Evolutionary conservation across 2,797 vertebrate genomes (phyloP).

Genomic region (Monodelphis domestica): DNA sequence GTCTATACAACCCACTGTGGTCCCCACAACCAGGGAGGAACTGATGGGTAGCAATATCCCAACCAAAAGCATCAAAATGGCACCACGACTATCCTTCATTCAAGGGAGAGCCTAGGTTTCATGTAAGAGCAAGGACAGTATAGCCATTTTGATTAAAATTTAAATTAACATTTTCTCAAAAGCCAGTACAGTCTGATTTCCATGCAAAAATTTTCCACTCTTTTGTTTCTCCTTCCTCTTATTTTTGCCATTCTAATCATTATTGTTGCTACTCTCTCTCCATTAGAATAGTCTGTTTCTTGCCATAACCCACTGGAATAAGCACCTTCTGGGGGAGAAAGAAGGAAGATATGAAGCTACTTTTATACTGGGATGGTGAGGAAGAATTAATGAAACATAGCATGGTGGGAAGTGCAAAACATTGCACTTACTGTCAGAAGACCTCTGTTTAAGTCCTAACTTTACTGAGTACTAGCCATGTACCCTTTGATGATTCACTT

Average conservation of each 20-base stretch:
- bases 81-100: no score
- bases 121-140: no score
- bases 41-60: no score
- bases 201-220: neutral
- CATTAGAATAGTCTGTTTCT: neutral
- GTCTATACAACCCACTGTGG: no score
- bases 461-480: neutral
- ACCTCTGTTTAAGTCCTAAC: neutral
- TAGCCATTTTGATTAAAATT: neutral
- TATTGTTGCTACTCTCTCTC: neutral
- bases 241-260: neutral
- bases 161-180: neutral
- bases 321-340: neutral
- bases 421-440: neutral
- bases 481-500: neutral
- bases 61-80: no score
- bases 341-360: neutral
- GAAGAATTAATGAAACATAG: neutral
- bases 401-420: neutral
- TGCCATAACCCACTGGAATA: neutral
- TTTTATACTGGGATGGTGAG: neutral
- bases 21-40: no score
- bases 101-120: no score
- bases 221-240: neutral
- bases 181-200: neutral